Evolutionary conservation across 1,140 invertebrate genomes (phyloP), one percentile per base, ranked within the genome.

Genomic region (Schlechtendalia chinensis): DNA sequence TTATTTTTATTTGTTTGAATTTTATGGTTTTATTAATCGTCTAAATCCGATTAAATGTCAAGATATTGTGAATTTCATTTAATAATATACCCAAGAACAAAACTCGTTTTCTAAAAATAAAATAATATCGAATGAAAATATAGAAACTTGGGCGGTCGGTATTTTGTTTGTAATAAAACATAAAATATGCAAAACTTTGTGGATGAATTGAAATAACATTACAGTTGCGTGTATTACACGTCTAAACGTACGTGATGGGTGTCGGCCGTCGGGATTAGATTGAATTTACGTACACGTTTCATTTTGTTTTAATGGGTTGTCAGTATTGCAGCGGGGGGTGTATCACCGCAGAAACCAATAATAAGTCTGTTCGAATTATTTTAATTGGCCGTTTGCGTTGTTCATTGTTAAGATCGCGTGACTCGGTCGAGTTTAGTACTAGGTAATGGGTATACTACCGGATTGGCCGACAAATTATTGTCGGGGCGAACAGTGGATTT

Each of bases 381-480:
- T 75, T 75, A 75, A 75, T 75, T 58, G 72, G 45, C 22, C 54
- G 29, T 58, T 75, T 75, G 72, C 58, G n/a, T 75, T 6, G 56
- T 11, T 75, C 59, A n/a, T 54, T 54, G 19, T 75, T 16, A 17
- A 58, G 29, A 24, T 75, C n/a, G 72, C 72, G 72, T 75, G 72
- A 75, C 72, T 75, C 16, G 5, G 53, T 74, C 0, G 29, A 56
- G 29, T 75, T 75, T 59, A 58, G 59, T 39, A 39, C 3, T 8
- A 39, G 32, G 32, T 39, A 39, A 39, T 39, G 3, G 32, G 32
- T 61, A 17, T 10, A 39, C 29, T n/a, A n/a, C n/a, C n/a, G n/a
- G 72, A 59, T 75, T 75, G 72, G 58, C 72, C 54, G 24, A 75
- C 72, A 59, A 75, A 75, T 58, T 39, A 59, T 75, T 75, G 16